These are phyloP conservation scores for Tridacna crocea DNA, from an alignment of 2,888 invertebrate species.

Conservation along the genomic window DNA sequence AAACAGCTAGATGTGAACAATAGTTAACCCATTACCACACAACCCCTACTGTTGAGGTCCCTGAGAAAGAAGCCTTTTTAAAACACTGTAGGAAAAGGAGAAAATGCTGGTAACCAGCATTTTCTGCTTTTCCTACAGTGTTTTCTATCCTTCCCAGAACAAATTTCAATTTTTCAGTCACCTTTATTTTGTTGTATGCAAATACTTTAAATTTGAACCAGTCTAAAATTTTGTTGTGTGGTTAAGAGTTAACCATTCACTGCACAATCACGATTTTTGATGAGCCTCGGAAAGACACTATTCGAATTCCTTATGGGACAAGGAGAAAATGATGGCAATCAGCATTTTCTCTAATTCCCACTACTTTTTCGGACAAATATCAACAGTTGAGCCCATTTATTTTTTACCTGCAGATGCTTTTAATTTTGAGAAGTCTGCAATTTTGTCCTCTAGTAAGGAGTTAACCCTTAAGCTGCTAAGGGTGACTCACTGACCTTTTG, in stretches of 20 bases:
- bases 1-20: no score
- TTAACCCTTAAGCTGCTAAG: no score
- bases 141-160: not conserved
- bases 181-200: not conserved
- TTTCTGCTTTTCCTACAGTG: not conserved
- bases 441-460: no score
- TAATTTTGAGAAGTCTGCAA: no score
- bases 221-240: not conserved
- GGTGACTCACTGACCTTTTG: no score
- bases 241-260: not conserved
- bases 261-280: not conserved
- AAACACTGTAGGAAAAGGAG: not conserved
- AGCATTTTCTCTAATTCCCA: not conserved
- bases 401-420: no score
- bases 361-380: no score
- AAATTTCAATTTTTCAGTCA: not conserved
- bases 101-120: not conserved
- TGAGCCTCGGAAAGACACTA: not conserved
- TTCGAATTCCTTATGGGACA: not conserved
- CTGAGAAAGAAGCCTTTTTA: not conserved
- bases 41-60: no score
- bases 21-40: no score
- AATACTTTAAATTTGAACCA: not conserved
- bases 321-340: not conserved
- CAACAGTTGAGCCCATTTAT: no score